These are phyloP conservation scores for Malthinus flaveolus DNA, from an alignment of 2,888 invertebrate genomes.

Conservation along the genomic window DNA sequence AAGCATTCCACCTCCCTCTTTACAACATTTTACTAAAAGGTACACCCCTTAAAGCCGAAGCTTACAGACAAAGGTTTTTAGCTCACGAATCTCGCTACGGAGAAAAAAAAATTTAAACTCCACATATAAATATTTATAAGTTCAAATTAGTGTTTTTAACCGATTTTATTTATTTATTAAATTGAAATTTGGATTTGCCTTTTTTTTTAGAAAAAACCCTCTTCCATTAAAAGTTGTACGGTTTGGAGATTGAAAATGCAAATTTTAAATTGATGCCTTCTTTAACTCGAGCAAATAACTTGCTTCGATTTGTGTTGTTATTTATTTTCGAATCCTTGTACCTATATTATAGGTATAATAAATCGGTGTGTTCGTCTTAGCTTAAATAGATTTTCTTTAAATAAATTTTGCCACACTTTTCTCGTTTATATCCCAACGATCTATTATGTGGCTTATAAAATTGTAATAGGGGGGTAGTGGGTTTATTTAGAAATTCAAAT, in stretches of 20 bases:
- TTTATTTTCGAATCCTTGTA: conserved; percentile 8
- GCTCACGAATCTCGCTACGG: too few relatives aligned
- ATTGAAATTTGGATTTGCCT: background rate
- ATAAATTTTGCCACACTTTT: background rate
- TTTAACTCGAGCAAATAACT: conserved; percentile 19
- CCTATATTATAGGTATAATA: conserved; percentile 11
- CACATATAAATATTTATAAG: too few relatives aligned
- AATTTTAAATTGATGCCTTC: conserved; percentile 20
- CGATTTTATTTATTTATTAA: too few relatives aligned
- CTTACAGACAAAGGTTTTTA: too few relatives aligned
- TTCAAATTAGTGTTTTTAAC: too few relatives aligned
- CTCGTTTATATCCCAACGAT: too few relatives aligned
- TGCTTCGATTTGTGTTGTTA: conserved; percentile 14
- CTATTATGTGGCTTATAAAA: too few relatives aligned
- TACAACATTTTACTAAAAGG: background rate
- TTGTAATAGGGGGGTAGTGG: background rate
- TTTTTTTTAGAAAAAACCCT: background rate
- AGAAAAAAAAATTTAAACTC: too few relatives aligned
- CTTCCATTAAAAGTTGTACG: conserved; percentile 20
- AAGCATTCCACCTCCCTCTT: background rate
- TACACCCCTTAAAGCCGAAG: background rate
- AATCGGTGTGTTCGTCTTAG: conserved; percentile 1
- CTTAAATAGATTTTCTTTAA: conserved; percentile 1
- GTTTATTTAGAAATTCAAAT: conserved; percentile 2
- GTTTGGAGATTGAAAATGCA: conserved; percentile 21